Conservation (phyloP, 2,888 invertebrate species). For the Caenorhabditis sinica region DNA sequence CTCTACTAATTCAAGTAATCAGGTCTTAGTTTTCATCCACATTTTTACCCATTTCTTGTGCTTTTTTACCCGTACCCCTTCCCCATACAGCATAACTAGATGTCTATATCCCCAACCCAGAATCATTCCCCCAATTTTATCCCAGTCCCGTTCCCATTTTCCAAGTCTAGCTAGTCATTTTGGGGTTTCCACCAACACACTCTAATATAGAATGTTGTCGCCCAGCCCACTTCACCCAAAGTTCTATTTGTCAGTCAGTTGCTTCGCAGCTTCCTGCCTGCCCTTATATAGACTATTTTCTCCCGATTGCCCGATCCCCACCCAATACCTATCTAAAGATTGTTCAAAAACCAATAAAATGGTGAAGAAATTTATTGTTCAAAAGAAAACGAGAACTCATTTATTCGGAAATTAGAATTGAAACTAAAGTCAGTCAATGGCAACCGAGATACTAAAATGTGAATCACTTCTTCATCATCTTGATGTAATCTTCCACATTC, state of each 20-base stretch:
- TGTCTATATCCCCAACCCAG: conserved; percentile 34
- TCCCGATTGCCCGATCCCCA: conserved; percentile 24
- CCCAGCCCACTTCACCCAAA: conserved; percentile 32
- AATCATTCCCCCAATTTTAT: conserved; percentile 25
- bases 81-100: conserved; percentile 46
- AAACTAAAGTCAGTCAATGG: too few relatives aligned
- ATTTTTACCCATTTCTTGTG: conserved; percentile 55
- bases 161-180: conserved; percentile 39
- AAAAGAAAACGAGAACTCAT: neutral
- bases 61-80: conserved; percentile 45
- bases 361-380: conserved; percentile 15
- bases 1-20: conserved; percentile 60
- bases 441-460: too few relatives aligned
- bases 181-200: conserved; percentile 39
- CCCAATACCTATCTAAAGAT: conserved; percentile 48
- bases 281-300: conserved; percentile 65
- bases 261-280: conserved; percentile 26
- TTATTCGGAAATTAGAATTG: neutral
- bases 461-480: conserved; percentile 22
- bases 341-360: conserved; percentile 51
- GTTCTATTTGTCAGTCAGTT: conserved; percentile 56
- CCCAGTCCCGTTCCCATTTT: neutral
- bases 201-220: conserved; percentile 64
- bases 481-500: conserved; percentile 56
- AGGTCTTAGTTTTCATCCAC: conserved; percentile 48